A percentile compares a stretch with the other conserved stretches of the same genome.
phyloP scores from a whole-genome alignment of 2,888 invertebrate genomes.

The Leptinotarsa juncta region DNA sequence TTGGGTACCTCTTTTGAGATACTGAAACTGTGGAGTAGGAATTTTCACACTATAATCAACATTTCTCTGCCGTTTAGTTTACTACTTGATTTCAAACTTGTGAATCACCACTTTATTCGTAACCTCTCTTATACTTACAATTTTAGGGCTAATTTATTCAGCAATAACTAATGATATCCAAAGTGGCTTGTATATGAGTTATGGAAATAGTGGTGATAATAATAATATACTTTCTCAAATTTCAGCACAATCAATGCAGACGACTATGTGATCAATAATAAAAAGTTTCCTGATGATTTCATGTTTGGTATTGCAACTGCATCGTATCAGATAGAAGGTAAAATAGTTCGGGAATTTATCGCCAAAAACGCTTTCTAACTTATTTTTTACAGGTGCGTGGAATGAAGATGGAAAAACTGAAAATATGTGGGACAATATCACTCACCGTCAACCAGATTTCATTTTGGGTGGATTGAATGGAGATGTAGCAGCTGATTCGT shows the following conservation, averaged over 20 bases:
- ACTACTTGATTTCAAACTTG: neutral
- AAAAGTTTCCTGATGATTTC: conserved; percentile 4
- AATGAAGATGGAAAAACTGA: conserved; percentile 43
- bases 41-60: too few species aligned
- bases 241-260: neutral
- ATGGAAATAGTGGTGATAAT: too few species aligned
- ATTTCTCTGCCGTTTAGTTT: neutral
- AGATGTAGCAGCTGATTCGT: conserved; percentile 77
- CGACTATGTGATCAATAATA: neutral
- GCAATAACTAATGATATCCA: too few species aligned
- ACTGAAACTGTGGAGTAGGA: too few species aligned
- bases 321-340: neutral
- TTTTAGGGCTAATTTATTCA: too few species aligned
- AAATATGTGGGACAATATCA: conserved; percentile 33
- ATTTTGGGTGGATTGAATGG: conserved; percentile 63
- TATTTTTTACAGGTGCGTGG: conserved; percentile 26
- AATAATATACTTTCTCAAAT: neutral
- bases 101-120: too few species aligned
- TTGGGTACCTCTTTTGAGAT: too few species aligned
- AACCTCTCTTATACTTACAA: too few species aligned
- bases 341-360: too few species aligned
- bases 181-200: too few species aligned
- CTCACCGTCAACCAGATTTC: conserved; percentile 14
- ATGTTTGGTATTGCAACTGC: neutral
- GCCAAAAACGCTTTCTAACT: neutral